A percentile compares a stretch with the other conserved stretches of the same genome.
phyloP scores from a whole-genome alignment of 2,888 invertebrate species.

The Eutolmus rufibarbis region DNA sequence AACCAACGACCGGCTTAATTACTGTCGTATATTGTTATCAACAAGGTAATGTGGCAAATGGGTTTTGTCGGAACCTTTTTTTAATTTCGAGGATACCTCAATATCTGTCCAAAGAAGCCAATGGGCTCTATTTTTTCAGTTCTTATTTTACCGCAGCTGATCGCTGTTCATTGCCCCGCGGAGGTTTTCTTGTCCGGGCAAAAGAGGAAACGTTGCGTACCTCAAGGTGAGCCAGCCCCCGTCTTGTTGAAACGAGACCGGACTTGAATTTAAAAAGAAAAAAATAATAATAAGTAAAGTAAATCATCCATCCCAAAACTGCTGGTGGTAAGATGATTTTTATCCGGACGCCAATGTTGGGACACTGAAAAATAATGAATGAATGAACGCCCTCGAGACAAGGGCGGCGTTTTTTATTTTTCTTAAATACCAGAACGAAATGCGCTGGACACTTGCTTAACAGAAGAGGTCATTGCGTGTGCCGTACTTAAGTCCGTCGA shows the following conservation, averaged over 20 bases:
- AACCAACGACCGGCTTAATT: not conserved
- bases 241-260: not conserved
- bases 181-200: not conserved
- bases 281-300: not conserved
- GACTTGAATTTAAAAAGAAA: not conserved
- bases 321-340: not conserved
- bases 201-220: not conserved
- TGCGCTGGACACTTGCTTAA: not conserved
- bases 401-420: not conserved
- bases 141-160: not conserved
- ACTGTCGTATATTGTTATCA: not conserved
- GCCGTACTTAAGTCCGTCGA: not conserved
- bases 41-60: not conserved
- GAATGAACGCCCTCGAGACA: not conserved
- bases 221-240: not conserved
- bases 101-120: not conserved
- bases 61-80: not conserved
- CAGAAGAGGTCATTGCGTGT: not conserved
- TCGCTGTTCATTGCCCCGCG: not conserved
- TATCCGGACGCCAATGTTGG: not conserved
- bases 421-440: not conserved
- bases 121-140: not conserved
- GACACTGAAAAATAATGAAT: not conserved
- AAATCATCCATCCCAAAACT: not conserved
- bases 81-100: not conserved